Base-by-base conservation (phyloP, 2,888 invertebrate genomes). In the Aphrophora alni region DNA sequence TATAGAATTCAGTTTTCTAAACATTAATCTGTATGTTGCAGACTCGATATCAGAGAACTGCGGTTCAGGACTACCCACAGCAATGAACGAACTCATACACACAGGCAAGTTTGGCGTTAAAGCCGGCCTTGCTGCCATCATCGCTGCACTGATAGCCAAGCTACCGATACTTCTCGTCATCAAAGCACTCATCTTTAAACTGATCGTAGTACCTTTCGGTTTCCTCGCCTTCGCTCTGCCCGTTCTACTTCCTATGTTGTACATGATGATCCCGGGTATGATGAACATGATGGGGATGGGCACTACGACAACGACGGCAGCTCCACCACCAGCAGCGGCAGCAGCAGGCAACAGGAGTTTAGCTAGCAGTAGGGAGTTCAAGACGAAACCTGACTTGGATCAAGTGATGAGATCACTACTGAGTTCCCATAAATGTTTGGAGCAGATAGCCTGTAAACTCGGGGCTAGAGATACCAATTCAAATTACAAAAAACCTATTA, bases 261-360 rank as follows among this genome's bases (percentile, higher is more conserved):
- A 84, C 68, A 79, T 85, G 77, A 77, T 85, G 77, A 82, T 83
- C 71, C 85, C 84, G 24, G 82, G 83, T 27, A 82, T 84, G 82
- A 82, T 81, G 44, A 80, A 77, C 70, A 72, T 77, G 38, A 73
- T 81, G 33, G 77, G 77, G 0, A 74, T 82, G 33, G 21, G 28
- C 14, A 78, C 75, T n/a, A 28, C 81, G 12, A 78, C 81, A 12
- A 76, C 69, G 14, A 44, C 79, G 17, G 33, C 80, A 7, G 78
- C 81, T 10, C 24, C 75, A 7, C 28, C 77, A 5, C 38, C 74
- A 8, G 44, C 38, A n/a, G 4, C 51, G 26, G 44, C 38, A n/a
- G 4, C 51, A 24, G 69, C 25, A n/a, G 44, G 5, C 75, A 24
- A 26, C 71, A 17, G 73, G 26, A 68, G 24, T 77, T 21, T 21